phyloP scores from a whole-genome alignment of 2,113 vertebrate species.

The Thinocorus orbignyianus region DNA sequence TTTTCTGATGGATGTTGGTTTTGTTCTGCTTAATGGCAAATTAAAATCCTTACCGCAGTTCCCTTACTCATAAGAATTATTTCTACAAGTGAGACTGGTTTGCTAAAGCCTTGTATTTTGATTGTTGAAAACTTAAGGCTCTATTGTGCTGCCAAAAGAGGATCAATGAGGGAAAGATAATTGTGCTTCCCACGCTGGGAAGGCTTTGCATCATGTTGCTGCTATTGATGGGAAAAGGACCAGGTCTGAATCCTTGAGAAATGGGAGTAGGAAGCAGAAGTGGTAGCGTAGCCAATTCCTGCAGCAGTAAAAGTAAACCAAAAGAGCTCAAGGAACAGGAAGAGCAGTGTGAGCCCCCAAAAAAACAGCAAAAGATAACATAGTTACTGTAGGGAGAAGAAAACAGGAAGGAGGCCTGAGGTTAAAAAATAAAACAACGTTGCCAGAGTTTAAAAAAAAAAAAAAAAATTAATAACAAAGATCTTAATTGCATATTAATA shows the following conservation, averaged over 20 bases:
- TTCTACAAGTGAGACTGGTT: background rate
- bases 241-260: background rate
- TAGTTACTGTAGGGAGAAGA: background rate
- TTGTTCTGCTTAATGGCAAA: background rate
- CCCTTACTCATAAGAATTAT: background rate
- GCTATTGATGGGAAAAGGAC: background rate
- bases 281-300: background rate
- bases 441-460: too few species aligned
- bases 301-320: background rate
- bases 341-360: background rate
- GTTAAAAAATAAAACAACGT: too few species aligned
- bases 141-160: background rate
- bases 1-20: background rate
- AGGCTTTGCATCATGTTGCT: background rate
- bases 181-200: background rate
- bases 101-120: background rate
- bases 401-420: background rate
- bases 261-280: background rate
- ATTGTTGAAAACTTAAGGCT: background rate
- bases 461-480: background rate
- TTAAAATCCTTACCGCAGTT: background rate
- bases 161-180: background rate
- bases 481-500: background rate
- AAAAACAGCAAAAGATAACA: background rate
- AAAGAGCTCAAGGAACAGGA: background rate